Percentiles rank a stretch among this genome's conserved stretches.
Conservation (phyloP, 2,888 invertebrate species). For the Epirrhoe alternata region DNA sequence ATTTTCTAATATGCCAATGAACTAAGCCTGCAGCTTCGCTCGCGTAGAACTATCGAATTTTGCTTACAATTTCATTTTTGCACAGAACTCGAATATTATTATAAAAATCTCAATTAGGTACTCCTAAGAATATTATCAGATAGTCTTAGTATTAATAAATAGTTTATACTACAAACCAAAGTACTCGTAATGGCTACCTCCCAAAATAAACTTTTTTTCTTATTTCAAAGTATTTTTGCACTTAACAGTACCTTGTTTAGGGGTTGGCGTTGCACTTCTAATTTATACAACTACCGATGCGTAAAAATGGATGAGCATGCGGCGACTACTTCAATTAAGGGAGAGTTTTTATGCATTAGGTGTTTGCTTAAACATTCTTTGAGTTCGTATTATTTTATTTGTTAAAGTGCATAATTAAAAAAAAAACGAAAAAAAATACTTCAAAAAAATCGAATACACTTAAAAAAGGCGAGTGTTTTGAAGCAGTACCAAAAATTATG, state of each 20-base stretch:
- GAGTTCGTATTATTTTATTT: constrained; percentile 34
- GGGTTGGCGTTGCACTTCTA: constrained; percentile 61
- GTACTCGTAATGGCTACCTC: no score
- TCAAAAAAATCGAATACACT: not conserved
- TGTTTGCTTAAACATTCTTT: constrained; percentile 41
- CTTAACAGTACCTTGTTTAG: constrained; percentile 51
- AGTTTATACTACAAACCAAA: no score
- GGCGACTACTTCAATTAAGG: constrained; percentile 60
- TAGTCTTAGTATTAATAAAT: no score
- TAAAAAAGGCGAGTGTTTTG: not conserved
- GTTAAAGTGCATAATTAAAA: not conserved
- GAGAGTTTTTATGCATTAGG: constrained; percentile 47
- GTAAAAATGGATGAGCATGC: constrained; percentile 71
- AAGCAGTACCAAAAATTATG: not conserved
- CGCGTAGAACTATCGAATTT: no score
- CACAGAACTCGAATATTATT: no score
- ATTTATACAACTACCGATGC: constrained; percentile 74
- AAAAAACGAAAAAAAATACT: not conserved
- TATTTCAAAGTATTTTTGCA: constrained; percentile 12
- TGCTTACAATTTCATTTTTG: no score
- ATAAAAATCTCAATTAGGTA: no score
- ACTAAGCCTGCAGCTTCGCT: no score
- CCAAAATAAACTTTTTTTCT: not conserved
- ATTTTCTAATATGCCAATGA: no score
- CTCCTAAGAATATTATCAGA: no score